Percentiles rank a stretch among this genome's conserved stretches.
phyloP scores from a whole-genome alignment of 2,797 vertebrate genomes.

The Hypotaenidia philippensis region DNA sequence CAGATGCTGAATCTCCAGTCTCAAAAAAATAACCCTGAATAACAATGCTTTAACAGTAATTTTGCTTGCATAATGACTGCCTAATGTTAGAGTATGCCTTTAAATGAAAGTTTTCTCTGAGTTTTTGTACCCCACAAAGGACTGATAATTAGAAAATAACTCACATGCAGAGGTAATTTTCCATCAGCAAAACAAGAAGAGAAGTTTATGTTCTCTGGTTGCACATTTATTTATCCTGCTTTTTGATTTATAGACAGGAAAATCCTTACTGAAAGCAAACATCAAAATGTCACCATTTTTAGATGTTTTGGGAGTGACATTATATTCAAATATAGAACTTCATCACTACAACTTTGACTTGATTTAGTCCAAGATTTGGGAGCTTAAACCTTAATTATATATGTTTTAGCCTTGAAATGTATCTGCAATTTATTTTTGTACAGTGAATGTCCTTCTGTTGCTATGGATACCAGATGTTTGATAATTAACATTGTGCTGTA shows the following conservation, averaged over 20 bases:
- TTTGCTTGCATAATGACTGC: background rate
- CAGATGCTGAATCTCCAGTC: background rate
- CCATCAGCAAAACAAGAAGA: background rate
- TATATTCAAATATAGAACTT: background rate
- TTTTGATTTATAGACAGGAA: background rate
- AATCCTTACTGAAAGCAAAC: background rate
- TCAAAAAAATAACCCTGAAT: background rate
- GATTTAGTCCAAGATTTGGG: background rate
- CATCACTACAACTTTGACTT: background rate
- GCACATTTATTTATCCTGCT: background rate
- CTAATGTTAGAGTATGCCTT: background rate
- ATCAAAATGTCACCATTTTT: background rate
- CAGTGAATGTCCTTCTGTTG: conserved; percentile 3
- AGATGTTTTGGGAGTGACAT: background rate
- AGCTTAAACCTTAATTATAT: background rate
- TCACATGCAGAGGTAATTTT: background rate
- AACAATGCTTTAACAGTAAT: background rate
- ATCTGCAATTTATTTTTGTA: conserved; percentile 39
- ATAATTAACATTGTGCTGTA: background rate
- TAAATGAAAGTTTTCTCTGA: background rate
- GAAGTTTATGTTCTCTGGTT: background rate
- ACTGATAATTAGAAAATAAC: background rate
- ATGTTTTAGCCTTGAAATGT: background rate
- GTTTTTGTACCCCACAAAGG: background rate
- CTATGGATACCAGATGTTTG: conserved; percentile 60